Base-by-base conservation (phyloP, 2,888 invertebrate species). In the Erannis defoliaria region DNA sequence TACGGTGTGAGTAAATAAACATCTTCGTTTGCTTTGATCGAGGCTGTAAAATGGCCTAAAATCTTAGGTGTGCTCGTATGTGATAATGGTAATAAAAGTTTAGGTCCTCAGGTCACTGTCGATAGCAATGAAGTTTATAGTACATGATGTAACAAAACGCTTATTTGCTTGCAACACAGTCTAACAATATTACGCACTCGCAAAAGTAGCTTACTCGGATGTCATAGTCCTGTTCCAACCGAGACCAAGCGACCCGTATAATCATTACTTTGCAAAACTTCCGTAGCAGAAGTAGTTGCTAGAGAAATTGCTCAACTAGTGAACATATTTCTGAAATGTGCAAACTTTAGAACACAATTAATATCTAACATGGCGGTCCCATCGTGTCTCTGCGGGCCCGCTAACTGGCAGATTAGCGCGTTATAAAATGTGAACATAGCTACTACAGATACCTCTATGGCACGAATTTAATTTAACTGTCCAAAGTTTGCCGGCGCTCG, bases 381-480 rank as follows among this genome's bases (percentile, higher is more conserved):
- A 33, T 29, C 59, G 48, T 23, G 66, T 68, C 65, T 58, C 70
- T 37, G 48, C 40, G 55, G 62, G 43, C 48, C 55, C 55, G 60
- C 61, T 67, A 68, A 66, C 68, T 62, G 60, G 58, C 54, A 67
- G 65, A 68, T 68, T 62, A 68, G 60, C 64, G 68, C 51, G 67
- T 67, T 66, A 66, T 68, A 67, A 67, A 68, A 70, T 64, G n/a
- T 54, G 61, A 62, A 55, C 62, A 49, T 50, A 53, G 54, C 62
- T 53, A 5, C 5, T 38, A 50, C 49, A 21, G 18, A 21, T 26
- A 26, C 29, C 43, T 50, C 43, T 63, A 46, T 42, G 67, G 31
- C 55, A 43, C 61, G 64, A 68, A 68, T 71, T 71, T 68, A 68
- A 68, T 71, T 68, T 71, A 68, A 67, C 68, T 68, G 68, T 62